Evolutionary conservation across 2,113 vertebrate genomes (phyloP).

Genomic region (Hydropotes inermis): DNA sequence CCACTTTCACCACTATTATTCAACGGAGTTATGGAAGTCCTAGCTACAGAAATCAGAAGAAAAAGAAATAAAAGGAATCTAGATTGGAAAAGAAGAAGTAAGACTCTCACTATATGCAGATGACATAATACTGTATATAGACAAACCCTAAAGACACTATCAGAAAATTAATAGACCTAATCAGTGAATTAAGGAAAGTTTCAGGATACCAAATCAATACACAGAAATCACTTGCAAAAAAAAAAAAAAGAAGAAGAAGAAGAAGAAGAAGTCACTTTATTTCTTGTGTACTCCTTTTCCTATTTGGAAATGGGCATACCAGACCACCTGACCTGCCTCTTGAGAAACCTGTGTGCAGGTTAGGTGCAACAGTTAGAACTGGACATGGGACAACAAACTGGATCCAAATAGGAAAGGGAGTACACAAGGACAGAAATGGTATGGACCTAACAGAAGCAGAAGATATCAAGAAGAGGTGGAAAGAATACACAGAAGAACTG

Average conservation of each 20-base stretch:
- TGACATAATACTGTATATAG: neutral
- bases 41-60: neutral
- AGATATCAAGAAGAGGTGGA: too few species aligned
- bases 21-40: neutral
- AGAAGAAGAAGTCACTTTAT: neutral
- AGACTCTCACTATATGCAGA: neutral
- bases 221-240: neutral
- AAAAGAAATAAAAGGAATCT: neutral
- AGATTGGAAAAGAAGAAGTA: neutral
- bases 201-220: neutral
- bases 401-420: too few species aligned
- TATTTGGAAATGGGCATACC: too few species aligned
- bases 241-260: too few species aligned
- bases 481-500: too few species aligned
- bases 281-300: neutral
- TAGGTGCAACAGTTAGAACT: too few species aligned
- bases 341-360: too few species aligned
- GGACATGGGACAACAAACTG: too few species aligned
- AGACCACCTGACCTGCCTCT: too few species aligned
- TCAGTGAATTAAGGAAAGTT: neutral
- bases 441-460: too few species aligned
- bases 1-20: neutral
- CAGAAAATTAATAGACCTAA: neutral
- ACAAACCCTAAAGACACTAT: neutral
- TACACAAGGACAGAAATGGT: too few species aligned